phyloP scores from a whole-genome alignment of 2,797 vertebrate genomes.

The Pachyuromys duprasi region DNA sequence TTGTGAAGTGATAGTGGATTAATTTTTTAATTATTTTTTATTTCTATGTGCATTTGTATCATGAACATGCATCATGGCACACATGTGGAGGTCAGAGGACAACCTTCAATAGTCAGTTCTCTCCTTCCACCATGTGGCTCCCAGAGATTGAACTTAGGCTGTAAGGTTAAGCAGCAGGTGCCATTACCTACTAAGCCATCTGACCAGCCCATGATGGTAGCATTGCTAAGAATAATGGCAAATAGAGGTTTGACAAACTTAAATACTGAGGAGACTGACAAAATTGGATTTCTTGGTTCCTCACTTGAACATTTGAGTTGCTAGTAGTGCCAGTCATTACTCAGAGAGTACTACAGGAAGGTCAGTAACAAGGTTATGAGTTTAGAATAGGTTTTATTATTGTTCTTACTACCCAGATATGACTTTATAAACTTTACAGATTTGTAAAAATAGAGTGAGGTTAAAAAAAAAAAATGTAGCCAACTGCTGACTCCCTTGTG shows the following conservation, averaged over 20 bases:
- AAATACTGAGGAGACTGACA: background rate
- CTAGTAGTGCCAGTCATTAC: background rate
- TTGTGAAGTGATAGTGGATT: background rate
- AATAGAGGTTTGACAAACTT: background rate
- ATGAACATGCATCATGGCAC: background rate
- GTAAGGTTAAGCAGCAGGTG: background rate
- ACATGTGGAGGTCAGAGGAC: background rate
- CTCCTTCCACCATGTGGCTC: background rate
- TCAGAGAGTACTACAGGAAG: background rate
- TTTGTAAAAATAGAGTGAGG: background rate
- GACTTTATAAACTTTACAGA: background rate
- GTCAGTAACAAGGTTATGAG: background rate
- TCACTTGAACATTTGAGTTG: background rate
- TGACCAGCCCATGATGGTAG: background rate
- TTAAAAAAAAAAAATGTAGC: background rate
- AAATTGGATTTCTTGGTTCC: background rate
- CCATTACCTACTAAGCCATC: background rate
- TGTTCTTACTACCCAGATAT: background rate
- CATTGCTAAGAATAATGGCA: background rate
- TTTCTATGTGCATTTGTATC: background rate
- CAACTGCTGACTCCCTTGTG: background rate
- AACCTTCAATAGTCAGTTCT: background rate
- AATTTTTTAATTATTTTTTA: background rate
- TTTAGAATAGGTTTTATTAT: constrained; percentile 9
- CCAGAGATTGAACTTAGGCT: background rate